Evolutionary conservation across 2,888 invertebrate genomes (phyloP).

Genomic region (Vesta saturnalis): DNA sequence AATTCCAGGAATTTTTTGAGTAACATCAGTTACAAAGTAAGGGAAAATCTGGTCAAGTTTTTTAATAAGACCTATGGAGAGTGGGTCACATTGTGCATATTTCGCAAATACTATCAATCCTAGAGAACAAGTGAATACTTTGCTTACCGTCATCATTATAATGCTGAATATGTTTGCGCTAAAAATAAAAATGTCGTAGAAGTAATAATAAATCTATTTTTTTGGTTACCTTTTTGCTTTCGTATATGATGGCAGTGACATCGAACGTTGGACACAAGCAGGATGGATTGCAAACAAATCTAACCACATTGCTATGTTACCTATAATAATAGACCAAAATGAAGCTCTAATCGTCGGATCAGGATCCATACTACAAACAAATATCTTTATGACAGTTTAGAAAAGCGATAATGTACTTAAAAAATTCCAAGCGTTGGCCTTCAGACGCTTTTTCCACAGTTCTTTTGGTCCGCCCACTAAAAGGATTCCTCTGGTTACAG

Average conservation of each 20-base stretch:
- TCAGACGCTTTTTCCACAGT: conserved; percentile 54
- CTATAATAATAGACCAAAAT: conserved; percentile 68
- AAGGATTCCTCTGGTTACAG: conserved; percentile 55
- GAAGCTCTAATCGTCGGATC: conserved; percentile 68
- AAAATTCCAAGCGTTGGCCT: conserved; percentile 56
- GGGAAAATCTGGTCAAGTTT: conserved; percentile 69
- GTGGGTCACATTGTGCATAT: conserved; percentile 72
- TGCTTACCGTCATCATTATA: conserved; percentile 12
- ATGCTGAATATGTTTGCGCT: conserved; percentile 15
- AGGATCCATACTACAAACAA: conserved; percentile 68
- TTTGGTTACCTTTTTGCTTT: conserved; percentile 66
- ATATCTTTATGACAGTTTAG: too few species aligned
- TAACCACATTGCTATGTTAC: conserved; percentile 66
- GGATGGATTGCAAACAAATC: conserved; percentile 67
- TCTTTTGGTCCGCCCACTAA: conserved; percentile 53
- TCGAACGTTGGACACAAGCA: conserved; percentile 68
- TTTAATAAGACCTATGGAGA: conserved; percentile 66
- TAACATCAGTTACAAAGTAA: conserved; percentile 74
- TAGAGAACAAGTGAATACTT: conserved; percentile 54
- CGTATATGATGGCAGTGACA: conserved; percentile 66
- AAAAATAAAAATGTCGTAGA: background rate
- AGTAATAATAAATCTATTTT: too few species aligned
- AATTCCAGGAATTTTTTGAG: conserved; percentile 72
- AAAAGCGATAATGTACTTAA: too few species aligned
- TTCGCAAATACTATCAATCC: conserved; percentile 71